Conservation (phyloP, 2,888 invertebrate species). For the Lumbricus terrestris region DNA sequence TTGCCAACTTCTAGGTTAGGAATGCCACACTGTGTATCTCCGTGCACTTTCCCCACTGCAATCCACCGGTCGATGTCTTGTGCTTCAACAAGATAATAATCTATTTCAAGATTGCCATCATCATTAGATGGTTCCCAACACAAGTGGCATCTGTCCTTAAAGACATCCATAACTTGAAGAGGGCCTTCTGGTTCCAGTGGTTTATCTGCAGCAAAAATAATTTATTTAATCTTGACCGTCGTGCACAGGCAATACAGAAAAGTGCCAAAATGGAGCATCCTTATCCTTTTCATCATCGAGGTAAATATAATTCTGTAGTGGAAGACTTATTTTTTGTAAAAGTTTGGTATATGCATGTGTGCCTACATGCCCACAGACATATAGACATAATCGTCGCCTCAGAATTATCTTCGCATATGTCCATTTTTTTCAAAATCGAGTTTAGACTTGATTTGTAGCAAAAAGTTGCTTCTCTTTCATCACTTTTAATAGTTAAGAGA, state of each 20-base stretch:
- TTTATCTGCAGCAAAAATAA: conserved; percentile 4
- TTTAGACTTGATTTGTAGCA: no score
- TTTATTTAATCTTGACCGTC: neutral
- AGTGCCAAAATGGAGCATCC: neutral
- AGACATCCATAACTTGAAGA: conserved; percentile 25
- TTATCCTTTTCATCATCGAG: no score
- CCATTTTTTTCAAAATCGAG: no score
- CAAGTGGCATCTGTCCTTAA: conserved; percentile 28
- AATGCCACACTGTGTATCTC: conserved; percentile 31
- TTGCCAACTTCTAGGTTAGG: conserved; percentile 22
- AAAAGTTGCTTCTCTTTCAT: no score
- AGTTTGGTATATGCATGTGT: no score
- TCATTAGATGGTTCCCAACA: conserved; percentile 29
- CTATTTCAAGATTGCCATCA: conserved; percentile 26
- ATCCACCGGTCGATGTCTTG: conserved; percentile 17
- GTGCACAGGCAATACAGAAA: neutral
- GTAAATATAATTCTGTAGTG: no score
- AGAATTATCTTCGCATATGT: no score
- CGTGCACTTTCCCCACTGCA: neutral
- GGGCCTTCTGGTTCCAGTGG: conserved; percentile 27
- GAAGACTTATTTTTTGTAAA: no score
- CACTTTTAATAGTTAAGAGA: no score
- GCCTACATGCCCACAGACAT: no score
- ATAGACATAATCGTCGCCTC: no score
- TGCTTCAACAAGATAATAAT: conserved; percentile 27